Conservation (phyloP, 1,140 invertebrate genomes). For the Drosophila kohkoa region DNA sequence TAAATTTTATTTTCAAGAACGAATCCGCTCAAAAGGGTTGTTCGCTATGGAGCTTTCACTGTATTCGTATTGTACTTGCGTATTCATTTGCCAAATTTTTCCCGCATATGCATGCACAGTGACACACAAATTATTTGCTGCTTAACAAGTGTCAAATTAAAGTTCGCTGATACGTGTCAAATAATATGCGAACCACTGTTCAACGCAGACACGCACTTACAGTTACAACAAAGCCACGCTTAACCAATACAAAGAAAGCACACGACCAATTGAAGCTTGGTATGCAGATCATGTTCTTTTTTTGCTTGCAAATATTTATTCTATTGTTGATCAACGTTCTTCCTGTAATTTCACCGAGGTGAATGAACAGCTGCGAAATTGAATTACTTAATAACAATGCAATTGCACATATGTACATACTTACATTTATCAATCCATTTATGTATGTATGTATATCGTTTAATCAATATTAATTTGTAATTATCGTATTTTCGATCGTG, state of each 20-base stretch:
- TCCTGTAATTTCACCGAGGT: constrained; percentile 3
- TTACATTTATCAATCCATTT: not conserved
- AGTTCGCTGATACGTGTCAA: too few species aligned
- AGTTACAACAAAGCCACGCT: constrained; percentile 17
- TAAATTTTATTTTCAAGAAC: too few species aligned
- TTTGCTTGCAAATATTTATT: constrained; percentile 6
- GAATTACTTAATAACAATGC: not conserved
- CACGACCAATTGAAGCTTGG: constrained; percentile 16
- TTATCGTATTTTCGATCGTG: constrained; percentile 8
- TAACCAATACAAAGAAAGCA: constrained; percentile 17
- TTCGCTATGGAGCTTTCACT: too few species aligned
- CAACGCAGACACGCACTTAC: not conserved
- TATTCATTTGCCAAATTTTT: constrained; percentile 11
- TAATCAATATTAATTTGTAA: not conserved
- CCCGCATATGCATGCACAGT: not conserved
- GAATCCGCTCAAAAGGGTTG: too few species aligned
- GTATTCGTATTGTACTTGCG: constrained; percentile 19
- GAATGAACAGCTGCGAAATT: not conserved
- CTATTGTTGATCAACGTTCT: not conserved
- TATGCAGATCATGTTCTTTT: constrained; percentile 3
- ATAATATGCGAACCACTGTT: too few species aligned
- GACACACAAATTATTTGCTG: too few species aligned
- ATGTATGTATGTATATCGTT: not conserved
- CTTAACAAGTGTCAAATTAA: too few species aligned
- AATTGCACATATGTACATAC: not conserved